Evolutionary conservation across 2,113 vertebrate species (phyloP).

Genomic region (Dunckerocampus dactyliophorus): DNA sequence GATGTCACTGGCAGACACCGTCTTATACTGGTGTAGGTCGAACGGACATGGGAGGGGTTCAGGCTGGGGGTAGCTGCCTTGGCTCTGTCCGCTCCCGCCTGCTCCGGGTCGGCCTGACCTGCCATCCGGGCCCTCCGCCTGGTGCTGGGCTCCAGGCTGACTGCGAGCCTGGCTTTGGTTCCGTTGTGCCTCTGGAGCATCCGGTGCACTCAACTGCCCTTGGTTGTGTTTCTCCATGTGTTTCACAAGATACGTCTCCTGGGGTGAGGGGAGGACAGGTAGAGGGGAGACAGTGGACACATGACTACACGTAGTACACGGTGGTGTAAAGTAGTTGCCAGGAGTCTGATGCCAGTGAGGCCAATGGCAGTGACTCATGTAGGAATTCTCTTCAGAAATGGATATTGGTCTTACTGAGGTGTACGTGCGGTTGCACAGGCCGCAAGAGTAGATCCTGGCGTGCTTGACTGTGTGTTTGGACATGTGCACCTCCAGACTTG

Average conservation of each 20-base stretch:
- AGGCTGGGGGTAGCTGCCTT: slow-evolving; percentile 71
- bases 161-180: slow-evolving; percentile 61
- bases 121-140: slow-evolving; percentile 65
- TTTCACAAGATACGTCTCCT: slow-evolving; percentile 99
- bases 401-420: slow-evolving; percentile 85
- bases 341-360: slow-evolving; percentile 52
- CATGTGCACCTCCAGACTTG: slow-evolving; percentile 91
- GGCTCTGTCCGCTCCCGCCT: slow-evolving; percentile 65
- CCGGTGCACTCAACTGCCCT: slow-evolving; percentile 61
- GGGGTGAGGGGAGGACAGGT: slow-evolving; percentile 51
- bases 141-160: slow-evolving; percentile 62
- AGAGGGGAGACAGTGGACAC: slow-evolving; percentile 57
- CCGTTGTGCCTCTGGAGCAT: slow-evolving; percentile 69
- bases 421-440: slow-evolving; percentile 95
- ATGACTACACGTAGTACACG: slow-evolving; percentile 40
- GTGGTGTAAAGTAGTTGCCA: slow-evolving; percentile 47
- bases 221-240: slow-evolving; percentile 99
- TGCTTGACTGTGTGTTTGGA: slow-evolving; percentile 97
- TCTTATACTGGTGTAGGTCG: slow-evolving; percentile 95
- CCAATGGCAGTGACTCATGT: slow-evolving; percentile 47
- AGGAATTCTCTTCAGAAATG: slow-evolving; percentile 54
- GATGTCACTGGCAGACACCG: slow-evolving; percentile 75
- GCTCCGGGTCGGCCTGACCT: slow-evolving; percentile 44
- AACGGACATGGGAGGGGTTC: slow-evolving; percentile 79
- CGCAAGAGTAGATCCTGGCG: slow-evolving; percentile 94